Percentiles rank a stretch among this genome's conserved stretches.
phyloP scores from a whole-genome alignment of 2,113 vertebrate species.

The Gambusia holbrooki region DNA sequence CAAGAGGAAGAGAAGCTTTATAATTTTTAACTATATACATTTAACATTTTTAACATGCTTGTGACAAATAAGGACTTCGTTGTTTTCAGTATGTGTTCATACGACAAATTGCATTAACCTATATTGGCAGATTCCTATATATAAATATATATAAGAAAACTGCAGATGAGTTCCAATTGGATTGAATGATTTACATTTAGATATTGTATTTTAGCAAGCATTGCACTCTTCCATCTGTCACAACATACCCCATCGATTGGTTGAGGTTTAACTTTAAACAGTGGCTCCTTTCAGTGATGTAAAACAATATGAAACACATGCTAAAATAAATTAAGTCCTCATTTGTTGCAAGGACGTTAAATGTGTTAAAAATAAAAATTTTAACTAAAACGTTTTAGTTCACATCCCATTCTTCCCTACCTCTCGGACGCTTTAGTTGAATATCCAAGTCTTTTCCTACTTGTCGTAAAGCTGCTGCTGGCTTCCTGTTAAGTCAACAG shows the following conservation, averaged over 20 bases:
- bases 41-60: no score
- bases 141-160: not conserved
- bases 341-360: not conserved
- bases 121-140: no score
- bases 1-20: no score
- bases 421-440: constrained; percentile 21
- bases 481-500: constrained; percentile 44
- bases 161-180: not conserved
- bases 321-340: not conserved
- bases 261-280: not conserved
- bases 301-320: not conserved
- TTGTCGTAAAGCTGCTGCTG: constrained; percentile 7
- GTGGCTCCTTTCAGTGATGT: not conserved
- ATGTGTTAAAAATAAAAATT: not conserved
- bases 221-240: not conserved
- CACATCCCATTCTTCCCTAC: not conserved
- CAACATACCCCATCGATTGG: not conserved
- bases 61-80: no score
- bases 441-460: not conserved
- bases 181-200: not conserved
- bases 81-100: no score
- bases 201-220: not conserved
- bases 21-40: no score
- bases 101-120: no score
- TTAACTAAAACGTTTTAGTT: no score